Percentiles rank a stretch among this genome's conserved stretches.
Evolutionary conservation across 2,888 invertebrate species (phyloP).

Genomic region (Synanthedon myopaeformis): DNA sequence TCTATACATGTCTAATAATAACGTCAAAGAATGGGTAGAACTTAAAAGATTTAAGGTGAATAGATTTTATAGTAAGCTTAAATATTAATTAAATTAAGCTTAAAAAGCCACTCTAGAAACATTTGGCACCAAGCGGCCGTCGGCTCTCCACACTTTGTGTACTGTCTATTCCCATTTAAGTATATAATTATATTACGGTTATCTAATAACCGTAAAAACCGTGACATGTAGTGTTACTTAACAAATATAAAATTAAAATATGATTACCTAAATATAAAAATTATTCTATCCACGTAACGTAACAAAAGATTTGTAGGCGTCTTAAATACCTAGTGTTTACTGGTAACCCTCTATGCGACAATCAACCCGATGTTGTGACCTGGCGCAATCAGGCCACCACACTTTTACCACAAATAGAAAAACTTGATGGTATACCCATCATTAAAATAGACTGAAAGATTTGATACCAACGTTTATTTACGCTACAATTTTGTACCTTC

Average conservation of each 20-base stretch:
- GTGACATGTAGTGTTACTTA: too few species aligned
- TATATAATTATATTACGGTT: too few species aligned
- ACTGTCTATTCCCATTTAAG: too few species aligned
- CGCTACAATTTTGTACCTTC: not conserved
- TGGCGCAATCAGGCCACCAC: constrained; percentile 79
- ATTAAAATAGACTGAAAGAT: constrained; percentile 51
- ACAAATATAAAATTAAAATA: not conserved
- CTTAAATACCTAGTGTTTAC: constrained; percentile 78
- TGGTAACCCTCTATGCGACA: constrained; percentile 82
- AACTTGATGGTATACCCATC: constrained; percentile 84
- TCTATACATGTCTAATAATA: constrained; percentile 83
- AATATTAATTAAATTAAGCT: too few species aligned
- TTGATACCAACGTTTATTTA: not conserved
- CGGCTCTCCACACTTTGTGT: too few species aligned
- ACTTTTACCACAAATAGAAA: constrained; percentile 79
- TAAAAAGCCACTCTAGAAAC: too few species aligned
- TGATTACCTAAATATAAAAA: not conserved
- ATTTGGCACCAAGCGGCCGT: too few species aligned
- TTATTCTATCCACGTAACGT: not conserved
- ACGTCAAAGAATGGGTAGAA: constrained; percentile 90
- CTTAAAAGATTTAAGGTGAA: constrained; percentile 62
- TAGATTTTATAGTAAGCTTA: too few species aligned
- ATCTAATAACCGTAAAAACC: too few species aligned
- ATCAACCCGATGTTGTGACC: constrained; percentile 72
- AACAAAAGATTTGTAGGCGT: not conserved